phyloP scores from a whole-genome alignment of 1,140 invertebrate species.

The Dendrolimus punctatus region DNA sequence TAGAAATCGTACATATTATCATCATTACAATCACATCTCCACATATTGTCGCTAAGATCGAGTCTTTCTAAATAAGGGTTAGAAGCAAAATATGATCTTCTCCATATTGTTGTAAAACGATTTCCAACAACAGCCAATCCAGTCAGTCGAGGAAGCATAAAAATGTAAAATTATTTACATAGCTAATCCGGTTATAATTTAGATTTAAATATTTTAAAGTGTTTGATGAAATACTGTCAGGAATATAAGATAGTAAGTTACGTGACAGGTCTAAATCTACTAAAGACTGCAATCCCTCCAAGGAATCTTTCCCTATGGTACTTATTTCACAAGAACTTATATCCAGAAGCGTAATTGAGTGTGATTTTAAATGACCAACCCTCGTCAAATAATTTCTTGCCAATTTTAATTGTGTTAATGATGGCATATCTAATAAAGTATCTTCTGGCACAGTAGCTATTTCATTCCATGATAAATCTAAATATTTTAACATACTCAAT shows the following conservation, averaged over 20 bases:
- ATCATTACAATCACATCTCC: constrained; percentile 79
- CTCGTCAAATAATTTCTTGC: constrained; percentile 77
- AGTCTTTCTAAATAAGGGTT: constrained; percentile 74
- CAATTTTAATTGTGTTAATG: constrained; percentile 73
- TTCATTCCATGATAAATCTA: constrained; percentile 80
- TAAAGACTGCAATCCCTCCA: constrained; percentile 70
- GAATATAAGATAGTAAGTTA: constrained; percentile 73
- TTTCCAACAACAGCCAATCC: constrained; percentile 77
- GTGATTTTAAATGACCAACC: constrained; percentile 72
- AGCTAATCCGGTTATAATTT: constrained; percentile 70
- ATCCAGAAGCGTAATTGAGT: constrained; percentile 70
- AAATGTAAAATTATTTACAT: constrained; percentile 72
- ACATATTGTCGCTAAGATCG: constrained; percentile 79
- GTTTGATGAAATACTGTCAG: constrained; percentile 71
- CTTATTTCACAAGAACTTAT: constrained; percentile 76
- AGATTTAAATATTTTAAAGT: constrained; percentile 73
- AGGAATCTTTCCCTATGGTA: constrained; percentile 65
- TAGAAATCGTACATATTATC: constrained; percentile 73
- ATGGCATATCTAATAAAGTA: constrained; percentile 70
- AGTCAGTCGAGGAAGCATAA: constrained; percentile 70
- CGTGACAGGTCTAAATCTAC: constrained; percentile 73
- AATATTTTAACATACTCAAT: constrained; percentile 67
- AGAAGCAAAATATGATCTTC: constrained; percentile 72
- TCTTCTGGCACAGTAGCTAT: constrained; percentile 72
- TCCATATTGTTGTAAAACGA: constrained; percentile 75